These are phyloP conservation scores for Microctonus aethiopoides DNA, from an alignment of 2,888 invertebrate species.

Conservation along the genomic window DNA sequence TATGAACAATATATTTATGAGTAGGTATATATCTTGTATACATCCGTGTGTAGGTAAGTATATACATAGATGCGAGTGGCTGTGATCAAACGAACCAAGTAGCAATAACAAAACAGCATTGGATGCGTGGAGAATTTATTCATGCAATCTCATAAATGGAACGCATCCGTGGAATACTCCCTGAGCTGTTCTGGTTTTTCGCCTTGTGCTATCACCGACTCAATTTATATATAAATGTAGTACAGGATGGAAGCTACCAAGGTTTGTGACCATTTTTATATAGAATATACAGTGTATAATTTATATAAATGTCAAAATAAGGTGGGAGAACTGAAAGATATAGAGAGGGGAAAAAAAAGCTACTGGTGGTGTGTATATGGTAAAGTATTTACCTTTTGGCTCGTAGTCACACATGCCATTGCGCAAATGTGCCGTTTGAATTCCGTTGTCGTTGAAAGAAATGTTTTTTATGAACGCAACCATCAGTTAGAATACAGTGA, in stretches of 20 bases:
- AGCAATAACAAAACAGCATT: constrained; percentile 5
- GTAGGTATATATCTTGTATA: too few relatives aligned
- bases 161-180: constrained; percentile 44
- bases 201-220: not conserved
- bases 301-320: constrained; percentile 10
- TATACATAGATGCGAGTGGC: not conserved
- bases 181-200: constrained; percentile 18
- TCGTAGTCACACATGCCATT: constrained; percentile 58
- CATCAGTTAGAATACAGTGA: constrained; percentile 10
- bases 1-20: not conserved
- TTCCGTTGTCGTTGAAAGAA: constrained; percentile 51
- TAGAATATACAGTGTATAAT: not conserved
- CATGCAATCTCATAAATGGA: constrained; percentile 63
- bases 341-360: constrained; percentile 25
- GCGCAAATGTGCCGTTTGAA: constrained; percentile 61
- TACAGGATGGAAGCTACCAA: not conserved
- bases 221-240: not conserved
- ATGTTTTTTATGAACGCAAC: constrained; percentile 53
- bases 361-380: constrained; percentile 12
- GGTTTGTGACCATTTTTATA: not conserved
- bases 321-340: constrained; percentile 16
- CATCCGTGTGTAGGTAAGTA: not conserved
- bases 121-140: constrained; percentile 58
- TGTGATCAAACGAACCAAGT: not conserved
- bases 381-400: constrained; percentile 32